Conservation (phyloP, 2,888 invertebrate species). For the Strigamia maritima region DNA sequence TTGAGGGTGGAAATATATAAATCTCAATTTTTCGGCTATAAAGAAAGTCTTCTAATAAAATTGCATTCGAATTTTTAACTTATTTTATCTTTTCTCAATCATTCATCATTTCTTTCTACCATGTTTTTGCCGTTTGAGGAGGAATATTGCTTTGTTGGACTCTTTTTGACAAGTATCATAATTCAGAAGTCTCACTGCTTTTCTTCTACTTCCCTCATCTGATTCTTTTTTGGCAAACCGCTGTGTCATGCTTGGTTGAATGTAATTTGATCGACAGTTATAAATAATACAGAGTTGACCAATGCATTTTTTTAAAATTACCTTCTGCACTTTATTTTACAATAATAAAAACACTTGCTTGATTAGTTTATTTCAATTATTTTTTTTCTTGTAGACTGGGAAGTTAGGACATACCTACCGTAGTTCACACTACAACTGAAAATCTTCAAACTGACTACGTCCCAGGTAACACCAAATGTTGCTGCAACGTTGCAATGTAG, state of each 20-base stretch:
- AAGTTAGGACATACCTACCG: too few relatives aligned
- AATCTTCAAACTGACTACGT: too few relatives aligned
- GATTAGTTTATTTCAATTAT: too few relatives aligned
- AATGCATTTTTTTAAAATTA: too few relatives aligned
- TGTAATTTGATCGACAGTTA: neutral
- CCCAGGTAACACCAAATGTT: too few relatives aligned
- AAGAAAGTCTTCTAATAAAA: neutral
- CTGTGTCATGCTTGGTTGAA: neutral
- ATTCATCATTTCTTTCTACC: neutral
- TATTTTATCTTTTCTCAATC: neutral
- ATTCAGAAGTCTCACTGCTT: neutral
- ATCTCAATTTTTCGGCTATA: neutral
- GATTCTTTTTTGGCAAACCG: neutral
- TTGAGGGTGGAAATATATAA: neutral
- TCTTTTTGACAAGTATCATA: conserved; percentile 4
- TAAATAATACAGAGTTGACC: neutral
- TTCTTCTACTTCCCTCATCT: neutral
- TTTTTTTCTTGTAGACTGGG: too few relatives aligned
- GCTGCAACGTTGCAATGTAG: too few relatives aligned
- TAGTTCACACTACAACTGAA: too few relatives aligned
- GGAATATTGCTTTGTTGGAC: neutral
- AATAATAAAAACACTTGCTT: too few relatives aligned
- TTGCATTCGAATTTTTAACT: neutral
- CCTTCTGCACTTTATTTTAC: too few relatives aligned
- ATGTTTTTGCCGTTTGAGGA: neutral